These are phyloP conservation scores for Paradisaea rubra DNA, from an alignment of 2,113 vertebrate genomes.

Conservation along the genomic window DNA sequence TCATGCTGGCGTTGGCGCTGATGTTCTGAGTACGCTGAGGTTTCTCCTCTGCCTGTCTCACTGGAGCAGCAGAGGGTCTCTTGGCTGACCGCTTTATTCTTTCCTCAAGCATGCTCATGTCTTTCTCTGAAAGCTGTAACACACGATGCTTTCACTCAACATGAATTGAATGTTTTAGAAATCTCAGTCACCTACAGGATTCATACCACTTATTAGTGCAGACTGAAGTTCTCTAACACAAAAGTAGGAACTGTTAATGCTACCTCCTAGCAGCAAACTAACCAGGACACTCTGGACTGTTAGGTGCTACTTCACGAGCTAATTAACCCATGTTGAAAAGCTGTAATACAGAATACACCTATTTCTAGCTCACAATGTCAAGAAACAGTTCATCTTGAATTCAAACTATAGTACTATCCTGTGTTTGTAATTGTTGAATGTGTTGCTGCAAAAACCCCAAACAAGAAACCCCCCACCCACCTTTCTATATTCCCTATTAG, in stretches of 20 bases:
- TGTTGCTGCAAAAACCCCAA: not conserved
- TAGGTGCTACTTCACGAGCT: not conserved
- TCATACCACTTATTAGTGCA: not conserved
- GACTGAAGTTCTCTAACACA: not conserved
- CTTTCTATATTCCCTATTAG: not conserved
- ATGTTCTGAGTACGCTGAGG: constrained; percentile 74
- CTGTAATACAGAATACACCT: not conserved
- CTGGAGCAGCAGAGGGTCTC: constrained; percentile 75
- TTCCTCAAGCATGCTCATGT: constrained; percentile 98
- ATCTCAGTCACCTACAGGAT: not conserved
- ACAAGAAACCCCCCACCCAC: not conserved
- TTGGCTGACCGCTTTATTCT: constrained; percentile 95
- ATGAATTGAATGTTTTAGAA: not conserved
- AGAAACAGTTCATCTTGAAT: not conserved
- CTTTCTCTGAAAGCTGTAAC: constrained; percentile 92
- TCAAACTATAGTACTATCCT: not conserved
- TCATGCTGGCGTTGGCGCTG: constrained; percentile 78
- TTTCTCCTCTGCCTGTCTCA: constrained; percentile 81
- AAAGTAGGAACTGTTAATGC: not conserved
- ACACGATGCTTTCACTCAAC: not conserved
- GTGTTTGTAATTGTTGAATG: not conserved
- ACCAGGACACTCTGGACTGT: not conserved
- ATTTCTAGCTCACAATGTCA: not conserved
- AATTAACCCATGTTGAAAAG: not conserved
- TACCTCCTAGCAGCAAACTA: not conserved